These are phyloP conservation scores for Dendrolimus houi DNA, from an alignment of 2,888 invertebrate genomes.

Conservation along the genomic window DNA sequence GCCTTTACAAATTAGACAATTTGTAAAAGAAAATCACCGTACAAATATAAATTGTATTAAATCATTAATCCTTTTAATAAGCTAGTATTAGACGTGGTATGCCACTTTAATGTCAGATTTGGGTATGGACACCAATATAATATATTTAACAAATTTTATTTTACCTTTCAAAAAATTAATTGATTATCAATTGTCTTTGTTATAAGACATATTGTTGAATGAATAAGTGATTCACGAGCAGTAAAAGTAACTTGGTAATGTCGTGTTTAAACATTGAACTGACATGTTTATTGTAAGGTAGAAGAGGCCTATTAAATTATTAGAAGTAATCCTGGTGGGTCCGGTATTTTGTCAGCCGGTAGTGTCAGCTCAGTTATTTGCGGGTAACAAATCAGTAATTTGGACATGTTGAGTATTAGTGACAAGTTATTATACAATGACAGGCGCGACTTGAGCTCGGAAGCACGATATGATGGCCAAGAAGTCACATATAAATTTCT, in stretches of 20 bases:
- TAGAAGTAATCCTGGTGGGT: slow-evolving; percentile 61
- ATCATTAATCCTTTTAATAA: slow-evolving; percentile 65
- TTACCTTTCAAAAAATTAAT: slow-evolving; percentile 5
- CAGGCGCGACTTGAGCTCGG: not conserved
- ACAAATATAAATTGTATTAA: slow-evolving; percentile 57
- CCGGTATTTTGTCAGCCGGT: slow-evolving; percentile 53
- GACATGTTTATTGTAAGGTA: slow-evolving; percentile 72
- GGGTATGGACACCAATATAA: slow-evolving; percentile 56
- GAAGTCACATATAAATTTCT: not conserved
- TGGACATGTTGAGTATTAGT: slow-evolving; percentile 40
- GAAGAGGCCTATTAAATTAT: slow-evolving; percentile 71
- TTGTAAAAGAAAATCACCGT: slow-evolving; percentile 50
- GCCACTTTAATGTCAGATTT: slow-evolving; percentile 66
- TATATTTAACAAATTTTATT: slow-evolving; percentile 32
- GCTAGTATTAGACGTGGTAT: slow-evolving; percentile 49
- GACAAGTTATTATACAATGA: slow-evolving; percentile 26
- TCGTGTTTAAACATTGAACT: slow-evolving; percentile 57
- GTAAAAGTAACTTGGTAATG: slow-evolving; percentile 31
- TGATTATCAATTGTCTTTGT: slow-evolving; percentile 6
- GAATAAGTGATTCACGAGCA: slow-evolving; percentile 3
- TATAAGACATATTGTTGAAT: slow-evolving; percentile 18
- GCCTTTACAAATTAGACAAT: slow-evolving; percentile 59
- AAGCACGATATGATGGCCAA: not conserved
- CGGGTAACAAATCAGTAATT: slow-evolving; percentile 44
- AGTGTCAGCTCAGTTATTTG: slow-evolving; percentile 45